Base-by-base conservation (phyloP, 1,140 invertebrate species). In the Hyphantria cunea region DNA sequence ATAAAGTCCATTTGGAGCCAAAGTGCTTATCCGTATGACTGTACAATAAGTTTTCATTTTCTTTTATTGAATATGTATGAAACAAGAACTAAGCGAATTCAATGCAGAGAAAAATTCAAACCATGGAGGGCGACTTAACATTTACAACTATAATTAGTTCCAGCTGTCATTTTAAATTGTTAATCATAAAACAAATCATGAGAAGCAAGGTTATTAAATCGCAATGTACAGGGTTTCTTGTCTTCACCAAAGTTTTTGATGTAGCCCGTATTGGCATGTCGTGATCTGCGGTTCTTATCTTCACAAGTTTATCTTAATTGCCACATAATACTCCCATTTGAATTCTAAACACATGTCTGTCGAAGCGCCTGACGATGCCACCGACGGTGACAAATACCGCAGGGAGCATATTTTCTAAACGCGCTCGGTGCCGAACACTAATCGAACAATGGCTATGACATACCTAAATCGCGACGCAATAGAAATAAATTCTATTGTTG, bases 251-350 rank as follows among this genome's bases (percentile, higher is more conserved):
- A 37, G 33, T 3, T 60, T 60, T 75, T 64, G 71, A 66, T 60
- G 63, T 65, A 64, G 76, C 74, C 74, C 76, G 66, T 75, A 74
- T 77, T 73, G 75, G 70, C 81, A 87, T 78, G 80, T 84, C 73
- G 78, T 79, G 77, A 6, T 44, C 41, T 62, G 17, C 44, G 77
- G 79, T 65, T 82, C 78, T 84, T 90, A 90, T 90, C 85, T 62
- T 34, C 65, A 59, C 77, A 84, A 87, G 73, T 90, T 90, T 82
- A 90, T 90, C 87, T 88, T 90, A 90, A 90, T 90, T 86, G 87
- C 76, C 61, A 78, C 61, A 79, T 85, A 87, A 88, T 83, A 74
- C 77, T 67, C 72, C 75, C 75, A 84, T 89, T 90, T 85, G 80
- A 80, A 89, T 89, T 89, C 87, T 76, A 75, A 79, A 71, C 63